Evolutionary conservation across 2,113 vertebrate species (phyloP).

Genomic region (Halichoeres trimaculatus): DNA sequence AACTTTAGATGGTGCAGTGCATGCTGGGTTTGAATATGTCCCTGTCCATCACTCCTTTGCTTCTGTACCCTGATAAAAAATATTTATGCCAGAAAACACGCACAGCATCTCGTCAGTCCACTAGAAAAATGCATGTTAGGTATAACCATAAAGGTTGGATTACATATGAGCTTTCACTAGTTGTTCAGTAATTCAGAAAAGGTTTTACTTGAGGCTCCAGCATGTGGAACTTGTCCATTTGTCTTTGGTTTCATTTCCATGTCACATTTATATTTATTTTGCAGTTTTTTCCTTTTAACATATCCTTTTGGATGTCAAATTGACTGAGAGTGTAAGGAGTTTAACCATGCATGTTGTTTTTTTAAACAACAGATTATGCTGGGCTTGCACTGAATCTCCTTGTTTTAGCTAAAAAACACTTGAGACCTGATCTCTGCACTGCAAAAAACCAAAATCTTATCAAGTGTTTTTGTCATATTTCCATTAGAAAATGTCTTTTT

Average conservation of each 20-base stretch:
- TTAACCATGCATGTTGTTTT: background rate
- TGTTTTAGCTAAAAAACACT: too few relatives aligned
- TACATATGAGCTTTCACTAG: background rate
- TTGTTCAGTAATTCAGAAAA: background rate
- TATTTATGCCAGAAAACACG: slow-evolving; percentile 46
- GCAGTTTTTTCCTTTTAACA: background rate
- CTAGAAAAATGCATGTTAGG: slow-evolving; percentile 20
- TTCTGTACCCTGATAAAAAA: slow-evolving; percentile 27
- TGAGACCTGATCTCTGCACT: too few relatives aligned
- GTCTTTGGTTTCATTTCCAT: background rate
- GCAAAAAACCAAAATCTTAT: too few relatives aligned
- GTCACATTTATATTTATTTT: too few relatives aligned
- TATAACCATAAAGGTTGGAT: slow-evolving; percentile 18
- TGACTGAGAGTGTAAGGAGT: background rate
- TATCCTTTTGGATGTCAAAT: background rate
- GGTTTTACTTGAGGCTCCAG: background rate
- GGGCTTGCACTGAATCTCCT: too few relatives aligned
- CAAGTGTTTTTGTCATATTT: too few relatives aligned
- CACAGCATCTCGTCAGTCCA: slow-evolving; percentile 47
- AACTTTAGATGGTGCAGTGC: background rate
- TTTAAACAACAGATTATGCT: background rate
- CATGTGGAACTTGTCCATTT: background rate
- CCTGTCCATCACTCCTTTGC: slow-evolving; percentile 5
- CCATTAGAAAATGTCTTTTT: too few relatives aligned
- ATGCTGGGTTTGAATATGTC: background rate